Base-by-base conservation (phyloP, 1,140 invertebrate species). In the Plectrocnemia conspersa region DNA sequence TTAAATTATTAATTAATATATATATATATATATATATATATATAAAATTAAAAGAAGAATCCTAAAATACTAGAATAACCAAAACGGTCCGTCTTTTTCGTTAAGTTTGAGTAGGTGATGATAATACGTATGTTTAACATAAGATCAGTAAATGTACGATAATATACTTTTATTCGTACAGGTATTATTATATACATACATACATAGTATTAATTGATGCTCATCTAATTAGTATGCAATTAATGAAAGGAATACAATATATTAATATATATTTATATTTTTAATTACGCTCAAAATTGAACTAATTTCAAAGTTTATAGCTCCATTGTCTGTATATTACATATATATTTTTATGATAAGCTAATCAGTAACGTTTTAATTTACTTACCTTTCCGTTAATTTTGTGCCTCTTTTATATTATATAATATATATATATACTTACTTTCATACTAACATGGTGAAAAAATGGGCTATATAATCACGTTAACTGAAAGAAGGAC, bases 91-190 rank as follows among this genome's bases (percentile, higher is more conserved):
- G 58, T 61, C 54, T 61, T 61, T 56, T 61, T 56, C 54, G 58
- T 61, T 61, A 61, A 61, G 58, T 61, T 61, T 61, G 58, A 61
- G 58, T 61, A 61, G 58, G 50, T 61, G 41, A 47, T 58, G 49
- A 53, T 52, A 38, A 58, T 53, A 47, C 56, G 41, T 58, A 58
- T 52, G 40, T 29, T 18, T 42, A 52, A 11, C n/a, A n/a, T 52
- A 41, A 52, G 38, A 52, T 38, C 40, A 16, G 42, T 29, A 29
- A 52, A 24, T 29, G 6, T 29, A 29, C 6, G n/a, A 29, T 29
- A 29, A 29, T 29, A 29, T 29, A n/a, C 27, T 29, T 29, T 29
- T 29, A 29, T n/a, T n/a, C n/a, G n/a, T n/a, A n/a, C n/a, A n/a
- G n/a, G n/a, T n/a, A n/a, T n/a, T n/a, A n/a, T 42, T 52, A 52